Conservation (phyloP, 2,113 vertebrate genomes). For the Bucco capensis region DNA sequence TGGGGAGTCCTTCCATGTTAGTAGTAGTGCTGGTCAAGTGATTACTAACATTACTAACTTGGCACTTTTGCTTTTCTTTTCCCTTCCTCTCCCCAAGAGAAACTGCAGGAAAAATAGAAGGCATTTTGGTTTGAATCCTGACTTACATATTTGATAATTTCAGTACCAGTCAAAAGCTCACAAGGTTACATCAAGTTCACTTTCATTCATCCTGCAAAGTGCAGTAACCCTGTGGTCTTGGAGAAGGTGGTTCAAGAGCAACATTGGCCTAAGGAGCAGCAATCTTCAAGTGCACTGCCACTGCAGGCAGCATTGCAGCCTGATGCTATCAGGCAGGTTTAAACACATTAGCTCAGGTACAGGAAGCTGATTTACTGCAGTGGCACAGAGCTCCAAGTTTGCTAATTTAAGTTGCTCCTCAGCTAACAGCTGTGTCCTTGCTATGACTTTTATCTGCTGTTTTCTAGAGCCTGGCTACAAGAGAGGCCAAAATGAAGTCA, state of each 20-base stretch:
- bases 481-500: not conserved
- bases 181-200: not conserved
- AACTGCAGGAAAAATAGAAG: not conserved
- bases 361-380: not conserved
- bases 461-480: not conserved
- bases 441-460: not conserved
- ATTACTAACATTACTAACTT: not conserved
- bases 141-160: not conserved
- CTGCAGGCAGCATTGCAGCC: not conserved
- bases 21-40: not conserved
- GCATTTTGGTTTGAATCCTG: not conserved
- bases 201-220: not conserved
- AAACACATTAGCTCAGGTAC: not conserved
- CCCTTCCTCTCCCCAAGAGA: not conserved
- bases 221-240: not conserved
- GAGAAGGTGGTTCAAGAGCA: not conserved
- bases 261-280: not conserved
- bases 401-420: not conserved
- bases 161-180: not conserved
- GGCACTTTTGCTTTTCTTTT: not conserved
- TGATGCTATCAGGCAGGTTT: not conserved
- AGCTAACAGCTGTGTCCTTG: conserved; percentile 32
- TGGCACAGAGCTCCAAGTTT: not conserved
- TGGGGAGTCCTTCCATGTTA: not conserved
- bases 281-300: not conserved